Evolutionary conservation across 1,140 invertebrate species (phyloP).

Genomic region (Trachymyrmex septentrionalis): DNA sequence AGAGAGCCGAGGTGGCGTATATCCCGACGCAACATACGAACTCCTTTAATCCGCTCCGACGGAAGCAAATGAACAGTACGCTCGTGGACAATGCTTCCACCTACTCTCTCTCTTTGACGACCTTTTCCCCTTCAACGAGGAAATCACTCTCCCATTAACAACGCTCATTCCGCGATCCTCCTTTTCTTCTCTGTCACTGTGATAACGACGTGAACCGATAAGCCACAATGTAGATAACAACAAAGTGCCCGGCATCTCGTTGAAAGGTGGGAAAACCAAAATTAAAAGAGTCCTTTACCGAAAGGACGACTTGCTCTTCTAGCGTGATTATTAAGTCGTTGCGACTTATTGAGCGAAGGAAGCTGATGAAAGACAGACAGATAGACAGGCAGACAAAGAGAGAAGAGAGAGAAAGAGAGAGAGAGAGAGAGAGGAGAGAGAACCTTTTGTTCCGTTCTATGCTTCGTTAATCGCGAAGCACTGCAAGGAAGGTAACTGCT

Average conservation of each 20-base stretch:
- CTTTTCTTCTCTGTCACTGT: constrained; percentile 8
- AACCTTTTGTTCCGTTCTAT: constrained; percentile 31
- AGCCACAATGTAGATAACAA: constrained; percentile 29
- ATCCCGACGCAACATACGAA: constrained; percentile 57
- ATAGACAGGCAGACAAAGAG: too few species aligned
- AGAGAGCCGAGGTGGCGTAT: not conserved
- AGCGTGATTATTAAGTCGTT: constrained; percentile 45
- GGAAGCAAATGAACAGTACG: constrained; percentile 77
- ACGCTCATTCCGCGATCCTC: not conserved
- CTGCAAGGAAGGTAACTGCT: constrained; percentile 35
- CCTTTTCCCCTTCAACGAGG: constrained; percentile 20
- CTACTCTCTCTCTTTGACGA: constrained; percentile 9
- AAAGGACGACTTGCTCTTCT: not conserved
- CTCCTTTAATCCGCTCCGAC: constrained; percentile 78
- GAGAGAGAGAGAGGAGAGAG: not conserved
- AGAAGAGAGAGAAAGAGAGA: not conserved
- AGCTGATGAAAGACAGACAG: too few species aligned
- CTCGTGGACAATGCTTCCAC: constrained; percentile 72
- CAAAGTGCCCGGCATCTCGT: not conserved
- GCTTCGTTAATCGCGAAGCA: constrained; percentile 51
- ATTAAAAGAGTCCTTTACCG: not conserved
- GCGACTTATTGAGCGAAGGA: constrained; percentile 1
- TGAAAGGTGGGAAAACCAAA: constrained; percentile 26
- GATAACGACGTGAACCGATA: constrained; percentile 16
- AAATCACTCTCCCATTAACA: not conserved